Evolutionary conservation across 1,140 invertebrate genomes (phyloP).

Genomic region (Dysdera silvatica): DNA sequence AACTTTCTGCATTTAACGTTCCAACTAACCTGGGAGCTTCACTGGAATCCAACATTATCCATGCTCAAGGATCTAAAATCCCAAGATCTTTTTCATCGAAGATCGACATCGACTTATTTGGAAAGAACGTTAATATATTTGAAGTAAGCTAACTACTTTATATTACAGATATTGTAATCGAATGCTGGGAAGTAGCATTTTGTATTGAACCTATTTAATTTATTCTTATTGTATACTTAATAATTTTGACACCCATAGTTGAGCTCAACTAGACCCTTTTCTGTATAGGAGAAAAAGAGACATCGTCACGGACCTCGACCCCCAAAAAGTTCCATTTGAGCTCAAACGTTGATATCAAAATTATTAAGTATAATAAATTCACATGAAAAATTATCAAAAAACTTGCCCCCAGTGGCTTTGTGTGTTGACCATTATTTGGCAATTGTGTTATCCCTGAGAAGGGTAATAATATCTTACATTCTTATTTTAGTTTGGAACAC

Average conservation of each 20-base stretch:
- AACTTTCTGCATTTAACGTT: slow-evolving; percentile 1
- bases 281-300: too few species aligned
- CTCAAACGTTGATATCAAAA: too few species aligned
- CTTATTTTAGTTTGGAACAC: slow-evolving; percentile 53
- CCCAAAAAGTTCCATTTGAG: too few species aligned
- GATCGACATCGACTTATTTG: slow-evolving; percentile 74
- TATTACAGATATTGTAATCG: not conserved
- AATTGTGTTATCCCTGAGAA: too few species aligned
- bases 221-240: not conserved
- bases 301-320: too few species aligned
- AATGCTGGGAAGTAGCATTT: not conserved
- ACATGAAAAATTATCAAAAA: too few species aligned
- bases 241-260: too few species aligned
- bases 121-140: slow-evolving; percentile 73
- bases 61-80: slow-evolving; percentile 74
- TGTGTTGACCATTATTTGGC: too few species aligned
- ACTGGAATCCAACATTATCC: slow-evolving; percentile 48
- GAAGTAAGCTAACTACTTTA: slow-evolving; percentile 50
- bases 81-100: slow-evolving; percentile 70
- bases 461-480: not conserved
- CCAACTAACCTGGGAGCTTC: not conserved
- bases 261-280: too few species aligned
- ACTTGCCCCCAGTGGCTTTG: too few species aligned
- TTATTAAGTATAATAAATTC: too few species aligned
- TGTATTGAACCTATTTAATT: not conserved